Evolutionary conservation across 2,113 vertebrate genomes (phyloP).

Genomic region (Zosterops hypoxanthus): DNA sequence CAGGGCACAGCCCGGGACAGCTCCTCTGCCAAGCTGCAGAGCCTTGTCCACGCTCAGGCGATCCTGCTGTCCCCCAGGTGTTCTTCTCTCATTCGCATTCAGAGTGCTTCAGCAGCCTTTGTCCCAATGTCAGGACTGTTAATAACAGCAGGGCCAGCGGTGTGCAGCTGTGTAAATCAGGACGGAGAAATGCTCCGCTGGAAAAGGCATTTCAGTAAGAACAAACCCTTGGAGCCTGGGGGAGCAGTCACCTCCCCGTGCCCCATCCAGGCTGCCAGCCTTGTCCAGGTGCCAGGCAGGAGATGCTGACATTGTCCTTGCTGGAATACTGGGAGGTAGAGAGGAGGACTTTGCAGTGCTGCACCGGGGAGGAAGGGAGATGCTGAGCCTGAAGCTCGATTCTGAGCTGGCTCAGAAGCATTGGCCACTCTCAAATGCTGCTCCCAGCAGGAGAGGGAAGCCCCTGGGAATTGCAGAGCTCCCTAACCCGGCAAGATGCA

Average conservation of each 20-base stretch:
- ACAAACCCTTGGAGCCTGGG: neutral
- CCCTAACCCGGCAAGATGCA: neutral
- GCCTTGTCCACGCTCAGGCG: accelerated
- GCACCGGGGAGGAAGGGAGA: neutral
- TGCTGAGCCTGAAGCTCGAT: neutral
- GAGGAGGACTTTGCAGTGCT: neutral
- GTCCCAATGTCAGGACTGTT: neutral
- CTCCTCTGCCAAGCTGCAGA: neutral
- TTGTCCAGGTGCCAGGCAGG: neutral
- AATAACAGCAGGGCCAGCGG: neutral
- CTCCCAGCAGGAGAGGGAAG: neutral
- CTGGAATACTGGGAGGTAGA: neutral
- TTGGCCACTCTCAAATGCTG: neutral
- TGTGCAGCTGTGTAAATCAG: neutral
- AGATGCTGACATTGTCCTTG: neutral
- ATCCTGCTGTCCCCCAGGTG: accelerated
- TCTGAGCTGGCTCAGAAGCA: neutral
- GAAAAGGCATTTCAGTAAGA: constrained; percentile 16
- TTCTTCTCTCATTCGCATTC: neutral
- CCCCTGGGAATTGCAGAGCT: neutral
- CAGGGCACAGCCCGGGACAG: neutral
- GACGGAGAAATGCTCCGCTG: neutral
- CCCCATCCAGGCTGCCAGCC: neutral
- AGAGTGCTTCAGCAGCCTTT: neutral
- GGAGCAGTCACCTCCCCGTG: neutral